phyloP scores from a whole-genome alignment of 2,113 vertebrate species.

The Hippotragus niger region DNA sequence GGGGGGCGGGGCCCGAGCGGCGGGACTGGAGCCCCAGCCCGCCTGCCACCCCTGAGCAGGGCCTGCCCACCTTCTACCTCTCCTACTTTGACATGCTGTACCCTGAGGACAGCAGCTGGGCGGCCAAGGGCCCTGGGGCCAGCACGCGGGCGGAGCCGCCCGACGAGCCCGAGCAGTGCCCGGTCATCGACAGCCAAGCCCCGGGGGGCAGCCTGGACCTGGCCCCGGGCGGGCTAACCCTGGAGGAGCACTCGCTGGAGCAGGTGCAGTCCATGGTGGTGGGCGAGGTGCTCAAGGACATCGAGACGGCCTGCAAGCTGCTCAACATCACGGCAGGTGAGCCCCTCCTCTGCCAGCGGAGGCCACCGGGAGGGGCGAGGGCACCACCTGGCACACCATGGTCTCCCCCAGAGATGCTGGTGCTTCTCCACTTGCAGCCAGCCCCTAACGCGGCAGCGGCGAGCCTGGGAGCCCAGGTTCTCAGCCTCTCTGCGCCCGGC shows the following conservation, averaged over 20 bases:
- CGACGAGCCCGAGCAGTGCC: constrained; percentile 94
- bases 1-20: constrained; percentile 46
- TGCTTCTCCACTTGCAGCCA: too few relatives aligned
- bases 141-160: constrained; percentile 33
- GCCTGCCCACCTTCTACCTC: constrained; percentile 85
- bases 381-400: neutral
- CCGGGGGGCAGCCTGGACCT: constrained; percentile 85
- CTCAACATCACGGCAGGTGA: constrained; percentile 95
- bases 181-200: constrained; percentile 95
- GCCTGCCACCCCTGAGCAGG: constrained; percentile 80
- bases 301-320: constrained; percentile 96
- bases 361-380: neutral
- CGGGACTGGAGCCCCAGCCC: constrained; percentile 81
- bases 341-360: neutral
- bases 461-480: neutral
- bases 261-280: constrained; percentile 98
- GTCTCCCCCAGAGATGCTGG: neutral
- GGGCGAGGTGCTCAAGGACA: constrained; percentile 97
- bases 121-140: constrained; percentile 73
- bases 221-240: constrained; percentile 76
- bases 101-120: constrained; percentile 85
- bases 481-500: neutral
- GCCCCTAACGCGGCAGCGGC: accelerated
- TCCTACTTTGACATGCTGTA: constrained; percentile 94
- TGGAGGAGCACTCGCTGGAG: constrained; percentile 94